Conservation (phyloP, 2,888 invertebrate genomes). For the Pachycephus smyrnensis region DNA sequence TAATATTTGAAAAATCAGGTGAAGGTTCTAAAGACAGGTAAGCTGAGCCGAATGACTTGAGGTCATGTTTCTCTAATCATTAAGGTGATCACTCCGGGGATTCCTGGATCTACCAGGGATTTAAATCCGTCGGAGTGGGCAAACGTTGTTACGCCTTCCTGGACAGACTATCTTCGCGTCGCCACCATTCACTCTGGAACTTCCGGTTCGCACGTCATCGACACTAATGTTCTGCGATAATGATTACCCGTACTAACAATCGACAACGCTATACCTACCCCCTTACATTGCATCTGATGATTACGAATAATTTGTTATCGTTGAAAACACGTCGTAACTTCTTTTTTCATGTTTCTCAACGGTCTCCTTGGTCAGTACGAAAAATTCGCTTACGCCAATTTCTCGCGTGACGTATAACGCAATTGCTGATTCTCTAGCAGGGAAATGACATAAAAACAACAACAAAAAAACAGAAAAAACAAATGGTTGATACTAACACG, state of each 20-base stretch:
- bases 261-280: background rate
- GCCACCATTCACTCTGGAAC: conserved; percentile 38
- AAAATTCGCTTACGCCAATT: background rate
- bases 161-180: conserved; percentile 39
- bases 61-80: conserved; percentile 38
- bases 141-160: conserved; percentile 35
- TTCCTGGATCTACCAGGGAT: conserved; percentile 14
- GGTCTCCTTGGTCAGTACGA: background rate
- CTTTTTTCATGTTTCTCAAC: background rate
- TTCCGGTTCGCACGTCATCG: conserved; percentile 43
- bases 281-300: background rate
- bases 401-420: background rate
- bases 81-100: conserved; percentile 43
- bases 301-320: background rate
- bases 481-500: background rate
- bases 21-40: background rate
- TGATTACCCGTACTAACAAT: background rate
- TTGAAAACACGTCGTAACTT: background rate
- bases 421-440: background rate
- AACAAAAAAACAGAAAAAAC: background rate
- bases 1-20: background rate
- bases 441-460: background rate
- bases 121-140: conserved; percentile 25
- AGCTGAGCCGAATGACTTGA: background rate
- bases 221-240: conserved; percentile 46